A percentile compares a stretch with the other conserved stretches of the same genome.
Conservation (phyloP, 1,140 invertebrate genomes). For the Musca vetustissima region DNA sequence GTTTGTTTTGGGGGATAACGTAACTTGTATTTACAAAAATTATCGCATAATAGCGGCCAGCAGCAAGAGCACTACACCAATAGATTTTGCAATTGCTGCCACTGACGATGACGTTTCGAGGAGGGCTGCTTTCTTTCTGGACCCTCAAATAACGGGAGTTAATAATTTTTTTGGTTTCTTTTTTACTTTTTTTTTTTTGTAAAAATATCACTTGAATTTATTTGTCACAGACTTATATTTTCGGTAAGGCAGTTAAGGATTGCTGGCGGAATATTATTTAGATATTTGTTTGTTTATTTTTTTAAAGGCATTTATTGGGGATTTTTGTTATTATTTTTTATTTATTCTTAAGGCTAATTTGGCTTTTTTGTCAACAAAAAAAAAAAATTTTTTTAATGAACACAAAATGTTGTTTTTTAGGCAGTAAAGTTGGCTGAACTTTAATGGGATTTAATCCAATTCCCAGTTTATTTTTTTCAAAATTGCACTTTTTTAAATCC, state of each 20-base stretch:
- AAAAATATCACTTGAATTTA: conserved; percentile 15
- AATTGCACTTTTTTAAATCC: too few species aligned
- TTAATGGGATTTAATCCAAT: too few species aligned
- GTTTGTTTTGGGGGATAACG: conserved; percentile 3
- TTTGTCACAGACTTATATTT: conserved; percentile 7
- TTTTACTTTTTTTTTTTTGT: not conserved
- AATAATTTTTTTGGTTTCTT: too few species aligned
- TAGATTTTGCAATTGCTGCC: too few species aligned
- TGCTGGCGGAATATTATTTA: conserved; percentile 4
- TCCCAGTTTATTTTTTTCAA: too few species aligned
- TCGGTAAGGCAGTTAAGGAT: conserved; percentile 17
- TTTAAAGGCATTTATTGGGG: not conserved
- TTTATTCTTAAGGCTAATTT: conserved; percentile 7
- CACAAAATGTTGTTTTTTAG: not conserved
- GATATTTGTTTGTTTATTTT: not conserved
- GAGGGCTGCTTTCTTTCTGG: too few species aligned
- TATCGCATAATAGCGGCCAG: not conserved
- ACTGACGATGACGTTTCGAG: too few species aligned
- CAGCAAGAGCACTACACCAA: not conserved
- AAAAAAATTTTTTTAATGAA: not conserved
- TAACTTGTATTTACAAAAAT: conserved; percentile 15
- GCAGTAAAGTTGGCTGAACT: too few species aligned
- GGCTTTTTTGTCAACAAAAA: not conserved
- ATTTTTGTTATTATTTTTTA: not conserved
- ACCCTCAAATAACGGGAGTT: too few species aligned